Evolutionary conservation across 1,140 invertebrate genomes (phyloP), one percentile per base, ranked within the genome.

Genomic region (Nephila pilipes): DNA sequence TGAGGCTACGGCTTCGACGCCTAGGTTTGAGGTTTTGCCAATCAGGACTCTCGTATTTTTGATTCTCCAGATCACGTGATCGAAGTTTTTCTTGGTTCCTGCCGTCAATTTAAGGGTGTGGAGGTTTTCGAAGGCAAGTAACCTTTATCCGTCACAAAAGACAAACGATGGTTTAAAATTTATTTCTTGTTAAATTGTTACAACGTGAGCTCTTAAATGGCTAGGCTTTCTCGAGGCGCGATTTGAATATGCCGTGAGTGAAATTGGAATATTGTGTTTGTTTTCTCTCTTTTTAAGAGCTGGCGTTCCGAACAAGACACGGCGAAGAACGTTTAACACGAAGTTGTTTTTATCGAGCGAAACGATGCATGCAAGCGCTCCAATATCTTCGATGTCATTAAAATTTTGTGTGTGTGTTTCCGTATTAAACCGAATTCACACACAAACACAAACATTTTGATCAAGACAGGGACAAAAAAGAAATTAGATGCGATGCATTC

Each of bases 1-100:
- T 87, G 58, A 87, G 85, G 85, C 85, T 87, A 69, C 60, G 36
- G 32, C 22, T 60, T 87, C 20, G 22, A 54, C 60, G 60, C 58
- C 25, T 65, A 69, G n/a, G 29, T 36, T 60, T 32, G 29, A 75
- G 69, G 69, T 32, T 75, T 75, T 75, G 69, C 69, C 69, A 75
- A 75, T 75, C 69, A 75, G 69, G 29, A 10, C 16, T 75, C 32
- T 16, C 10, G 69, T 57, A 25, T 57, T 57, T 65, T 29, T 22
- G 60, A 22, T 32, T 36, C 83, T 16, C 20, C 38, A 20, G 10
- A n/a, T 22, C 22, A 83, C 46, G 25, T 54, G n/a, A 22, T 29
- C n/a, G 38, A 54, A 25, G 46, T 83, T 54, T 25, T 83, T 54
- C 22, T 83, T 22, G 5, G 25, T 54, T 29, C 36, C 18, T n/a